phyloP scores from a whole-genome alignment of 2,888 invertebrate genomes.

The Diarsia rubi region DNA sequence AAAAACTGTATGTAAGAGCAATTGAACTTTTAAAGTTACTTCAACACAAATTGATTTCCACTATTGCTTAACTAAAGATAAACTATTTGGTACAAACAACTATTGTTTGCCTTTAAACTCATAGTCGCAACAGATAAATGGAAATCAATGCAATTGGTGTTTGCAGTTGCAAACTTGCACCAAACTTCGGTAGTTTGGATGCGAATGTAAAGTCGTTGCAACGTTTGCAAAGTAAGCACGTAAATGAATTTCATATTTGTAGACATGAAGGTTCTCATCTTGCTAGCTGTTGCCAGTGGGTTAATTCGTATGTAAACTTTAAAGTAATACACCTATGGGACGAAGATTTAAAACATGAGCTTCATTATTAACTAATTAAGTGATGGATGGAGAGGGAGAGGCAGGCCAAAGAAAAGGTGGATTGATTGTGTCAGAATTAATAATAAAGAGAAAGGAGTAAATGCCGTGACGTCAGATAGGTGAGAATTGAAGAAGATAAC shows the following conservation, averaged over 20 bases:
- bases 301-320: not conserved
- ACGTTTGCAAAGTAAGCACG: slow-evolving; percentile 31
- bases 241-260: not conserved
- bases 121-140: slow-evolving; percentile 51
- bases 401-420: too few species aligned
- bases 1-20: slow-evolving; percentile 14
- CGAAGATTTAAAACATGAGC: not conserved
- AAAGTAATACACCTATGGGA: not conserved
- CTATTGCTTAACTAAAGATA: slow-evolving; percentile 42
- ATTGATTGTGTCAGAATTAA: too few species aligned
- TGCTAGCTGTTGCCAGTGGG: too few species aligned
- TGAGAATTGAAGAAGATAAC: too few species aligned
- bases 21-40: slow-evolving; percentile 50
- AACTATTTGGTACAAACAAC: slow-evolving; percentile 47
- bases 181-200: slow-evolving; percentile 50
- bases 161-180: slow-evolving; percentile 38
- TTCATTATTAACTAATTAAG: not conserved
- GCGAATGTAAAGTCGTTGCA: slow-evolving; percentile 37
- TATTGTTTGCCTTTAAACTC: slow-evolving; percentile 52
- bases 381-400: too few species aligned
- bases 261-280: not conserved
- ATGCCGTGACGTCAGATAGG: too few species aligned
- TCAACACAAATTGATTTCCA: slow-evolving; percentile 38
- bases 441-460: too few species aligned
- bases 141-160: slow-evolving; percentile 56